A percentile compares a stretch with the other conserved stretches of the same genome.
These are phyloP conservation scores for Eristalinus aeneus DNA, from an alignment of 2,888 invertebrate genomes.

Conservation along the genomic window DNA sequence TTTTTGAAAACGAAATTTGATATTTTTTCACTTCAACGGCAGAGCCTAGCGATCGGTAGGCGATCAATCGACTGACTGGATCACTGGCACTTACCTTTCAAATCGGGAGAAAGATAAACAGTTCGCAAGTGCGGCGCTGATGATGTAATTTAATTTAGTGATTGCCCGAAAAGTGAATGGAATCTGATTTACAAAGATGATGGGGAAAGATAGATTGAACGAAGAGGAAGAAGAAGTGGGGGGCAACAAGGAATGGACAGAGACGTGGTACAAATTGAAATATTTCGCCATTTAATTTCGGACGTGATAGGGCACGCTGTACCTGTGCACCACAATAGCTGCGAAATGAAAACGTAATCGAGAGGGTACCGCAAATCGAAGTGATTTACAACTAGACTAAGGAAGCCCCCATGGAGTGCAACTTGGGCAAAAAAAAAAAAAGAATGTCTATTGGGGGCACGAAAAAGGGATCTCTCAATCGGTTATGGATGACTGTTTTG, in stretches of 20 bases:
- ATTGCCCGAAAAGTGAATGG: constrained; percentile 61
- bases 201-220: not conserved
- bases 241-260: constrained; percentile 10
- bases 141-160: constrained; percentile 62
- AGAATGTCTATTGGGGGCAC: not conserved
- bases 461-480: constrained; percentile 1
- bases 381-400: constrained; percentile 16
- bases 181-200: constrained; percentile 51
- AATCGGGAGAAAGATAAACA: constrained; percentile 15
- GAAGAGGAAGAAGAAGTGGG: not conserved
- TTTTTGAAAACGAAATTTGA: constrained; percentile 64
- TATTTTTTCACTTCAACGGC: constrained; percentile 21
- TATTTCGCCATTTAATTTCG: constrained; percentile 78
- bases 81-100: constrained; percentile 14
- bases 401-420: not conserved
- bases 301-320: constrained; percentile 77
- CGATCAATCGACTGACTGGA: constrained; percentile 19
- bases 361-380: constrained; percentile 25
- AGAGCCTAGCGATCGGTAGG: constrained; percentile 17
- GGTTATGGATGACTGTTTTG: not conserved
- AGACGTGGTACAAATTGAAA: constrained; percentile 75
- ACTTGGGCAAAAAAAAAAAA: not conserved
- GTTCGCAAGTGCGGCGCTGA: constrained; percentile 17
- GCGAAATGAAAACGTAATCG: constrained; percentile 29
- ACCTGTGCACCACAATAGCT: constrained; percentile 2